Base-by-base conservation (phyloP, 1,140 invertebrate genomes). In the Drosophila busckii region DNA sequence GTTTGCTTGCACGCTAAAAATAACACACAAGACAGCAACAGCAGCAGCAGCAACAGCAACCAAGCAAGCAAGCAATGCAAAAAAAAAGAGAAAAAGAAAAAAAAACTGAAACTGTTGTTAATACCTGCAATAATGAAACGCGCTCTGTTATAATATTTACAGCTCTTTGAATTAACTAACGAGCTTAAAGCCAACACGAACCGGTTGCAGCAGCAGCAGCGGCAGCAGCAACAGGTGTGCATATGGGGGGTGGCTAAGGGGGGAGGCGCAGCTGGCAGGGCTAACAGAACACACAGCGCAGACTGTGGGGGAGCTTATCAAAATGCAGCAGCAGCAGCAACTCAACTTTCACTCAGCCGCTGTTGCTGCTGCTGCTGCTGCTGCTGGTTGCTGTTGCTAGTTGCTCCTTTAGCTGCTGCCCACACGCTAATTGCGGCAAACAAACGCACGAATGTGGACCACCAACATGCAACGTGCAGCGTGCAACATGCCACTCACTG, bases 71-170 rank as follows among this genome's bases (percentile, higher is more conserved):
- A n/a, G n/a, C n/a, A n/a, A n/a, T n/a, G 19, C 1, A 9, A 1
- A 19, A 38, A 41, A 34, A 22, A 19, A 20, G 25, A 13, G 4
- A 10, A 12, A 38, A 15, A 42, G 25, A 12, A 22, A 23, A 19
- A 16, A 1, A 4, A 54, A 20, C 17, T 28, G 26, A 34, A 62
- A 37, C 34, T 22, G 67, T 65, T 54, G 61, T 61, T 83, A 83
- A 76, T 83, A 76, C n/a, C n/a, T n/a, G n/a, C 49, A 83, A 83
- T 76, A 82, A 76, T 83, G 70, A 58, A 82, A 82, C 58, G 70
- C 59, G 66, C 38, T 58, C 56, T 70, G 76, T 59, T 84, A 73
- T 84, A 84, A 84, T 70, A 75, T 80, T 80, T 73, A 84, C 73
- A 80, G 66, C 70, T 37, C 49, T 69, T 53, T 62, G 78, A 70